These are phyloP conservation scores for Caenorhabditis parvicauda DNA, from an alignment of 2,888 invertebrate genomes.

Conservation along the genomic window DNA sequence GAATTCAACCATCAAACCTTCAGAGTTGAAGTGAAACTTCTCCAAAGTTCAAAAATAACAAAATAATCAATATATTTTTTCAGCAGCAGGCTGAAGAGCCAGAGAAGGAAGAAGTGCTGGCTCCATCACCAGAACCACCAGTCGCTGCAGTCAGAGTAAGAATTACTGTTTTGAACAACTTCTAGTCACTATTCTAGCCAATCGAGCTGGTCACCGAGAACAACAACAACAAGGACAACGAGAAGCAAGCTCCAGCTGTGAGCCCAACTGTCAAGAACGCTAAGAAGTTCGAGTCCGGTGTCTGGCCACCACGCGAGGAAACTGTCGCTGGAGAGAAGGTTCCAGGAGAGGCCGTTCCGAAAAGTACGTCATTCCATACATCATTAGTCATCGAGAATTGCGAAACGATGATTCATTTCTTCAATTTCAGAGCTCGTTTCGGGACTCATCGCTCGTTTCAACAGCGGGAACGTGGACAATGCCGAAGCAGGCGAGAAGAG, in stretches of 20 bases:
- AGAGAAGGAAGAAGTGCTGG: background rate
- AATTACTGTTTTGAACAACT: background rate
- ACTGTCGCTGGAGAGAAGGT: constrained; percentile 15
- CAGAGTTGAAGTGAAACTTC: too few species aligned
- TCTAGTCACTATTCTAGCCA: background rate
- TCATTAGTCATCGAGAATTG: too few species aligned
- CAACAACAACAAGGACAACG: constrained; percentile 15
- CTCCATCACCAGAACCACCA: background rate
- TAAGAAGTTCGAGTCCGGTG: constrained; percentile 30
- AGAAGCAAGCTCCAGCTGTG: constrained; percentile 28
- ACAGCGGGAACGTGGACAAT: constrained; percentile 23
- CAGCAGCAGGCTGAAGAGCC: background rate
- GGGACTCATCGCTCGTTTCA: constrained; percentile 38
- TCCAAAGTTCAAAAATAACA: background rate
- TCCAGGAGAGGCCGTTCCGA: constrained; percentile 13
- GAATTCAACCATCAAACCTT: too few species aligned
- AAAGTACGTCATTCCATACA: constrained; percentile 10
- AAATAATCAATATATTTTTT: background rate
- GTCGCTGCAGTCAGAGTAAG: too few species aligned
- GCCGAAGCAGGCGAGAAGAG: constrained; percentile 13
- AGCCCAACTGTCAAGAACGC: constrained; percentile 25
- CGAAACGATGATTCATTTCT: background rate
- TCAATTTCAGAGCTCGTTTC: constrained; percentile 30
- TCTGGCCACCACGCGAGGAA: constrained; percentile 30
- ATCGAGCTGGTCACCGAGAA: too few species aligned